These are phyloP conservation scores for Oreamnos americanus DNA, from an alignment of 2,113 vertebrate genomes.

Conservation along the genomic window DNA sequence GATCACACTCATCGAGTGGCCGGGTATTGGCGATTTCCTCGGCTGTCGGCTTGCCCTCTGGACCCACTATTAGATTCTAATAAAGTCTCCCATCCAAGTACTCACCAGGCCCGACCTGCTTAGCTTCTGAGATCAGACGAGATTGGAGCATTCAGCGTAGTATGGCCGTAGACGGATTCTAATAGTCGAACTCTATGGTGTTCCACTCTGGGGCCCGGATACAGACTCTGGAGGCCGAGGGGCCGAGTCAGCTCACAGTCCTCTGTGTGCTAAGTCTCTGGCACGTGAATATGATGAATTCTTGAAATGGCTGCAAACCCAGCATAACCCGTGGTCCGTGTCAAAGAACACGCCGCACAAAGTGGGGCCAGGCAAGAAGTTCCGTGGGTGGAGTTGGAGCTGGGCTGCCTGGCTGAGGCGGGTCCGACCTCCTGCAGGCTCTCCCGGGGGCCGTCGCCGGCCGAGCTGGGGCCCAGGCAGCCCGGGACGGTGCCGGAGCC, in stretches of 20 bases:
- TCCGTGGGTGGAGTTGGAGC: background rate
- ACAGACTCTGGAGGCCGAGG: background rate
- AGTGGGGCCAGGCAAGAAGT: accelerated
- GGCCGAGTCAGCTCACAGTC: accelerated
- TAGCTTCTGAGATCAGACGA: background rate
- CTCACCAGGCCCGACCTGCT: background rate
- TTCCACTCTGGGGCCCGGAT: no score
- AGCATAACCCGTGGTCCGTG: accelerated
- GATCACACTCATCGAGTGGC: accelerated
- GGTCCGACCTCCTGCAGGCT: background rate
- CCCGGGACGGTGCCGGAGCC: accelerated
- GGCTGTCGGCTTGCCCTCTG: no score
- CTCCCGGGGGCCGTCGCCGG: accelerated
- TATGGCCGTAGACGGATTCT: background rate
- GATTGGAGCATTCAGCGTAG: accelerated
- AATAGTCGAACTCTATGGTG: accelerated
- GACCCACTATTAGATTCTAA: background rate
- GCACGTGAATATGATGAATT: background rate
- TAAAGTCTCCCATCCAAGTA: background rate
- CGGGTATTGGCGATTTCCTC: accelerated
- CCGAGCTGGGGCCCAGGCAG: background rate
- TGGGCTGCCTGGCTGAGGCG: accelerated
- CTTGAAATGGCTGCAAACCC: background rate
- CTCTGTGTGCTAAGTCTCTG: background rate
- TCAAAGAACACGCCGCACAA: accelerated